Percentiles rank a stretch among this genome's conserved stretches.
These are phyloP conservation scores for Herpetotheres cachinnans DNA, from an alignment of 2,113 vertebrate genomes.

Conservation along the genomic window DNA sequence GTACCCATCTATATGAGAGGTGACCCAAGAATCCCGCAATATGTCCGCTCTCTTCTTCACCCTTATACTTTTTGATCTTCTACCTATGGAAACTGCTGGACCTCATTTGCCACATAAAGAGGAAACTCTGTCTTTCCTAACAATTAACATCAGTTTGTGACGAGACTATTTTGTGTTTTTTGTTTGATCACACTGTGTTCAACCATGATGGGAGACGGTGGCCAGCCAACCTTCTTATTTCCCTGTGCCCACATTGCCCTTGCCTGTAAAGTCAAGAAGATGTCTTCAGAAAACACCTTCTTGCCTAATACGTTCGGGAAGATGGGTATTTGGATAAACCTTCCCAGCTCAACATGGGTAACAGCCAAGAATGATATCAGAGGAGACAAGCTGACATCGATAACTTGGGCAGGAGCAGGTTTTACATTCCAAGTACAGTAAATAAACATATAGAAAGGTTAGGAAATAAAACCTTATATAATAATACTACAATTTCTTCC, in stretches of 20 bases:
- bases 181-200: neutral
- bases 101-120: neutral
- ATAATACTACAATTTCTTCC: neutral
- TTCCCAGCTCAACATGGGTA: neutral
- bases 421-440: neutral
- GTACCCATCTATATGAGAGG: neutral
- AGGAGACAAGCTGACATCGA: neutral
- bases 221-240: neutral
- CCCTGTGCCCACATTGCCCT: neutral
- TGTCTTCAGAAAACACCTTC: neutral
- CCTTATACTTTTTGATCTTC: neutral
- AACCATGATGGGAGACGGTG: neutral
- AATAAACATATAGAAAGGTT: neutral
- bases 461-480: neutral
- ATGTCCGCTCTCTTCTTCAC: neutral
- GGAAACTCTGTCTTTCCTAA: neutral
- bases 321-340: neutral
- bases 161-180: neutral
- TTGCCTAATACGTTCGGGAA: neutral
- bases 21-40: neutral
- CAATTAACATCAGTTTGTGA: neutral
- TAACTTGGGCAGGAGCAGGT: neutral
- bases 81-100: neutral
- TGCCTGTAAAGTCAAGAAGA: neutral
- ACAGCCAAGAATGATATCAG: neutral